Evolutionary conservation across 2,888 invertebrate genomes (phyloP), one percentile per base, ranked within the genome.

Genomic region (Ellobium chinense): DNA sequence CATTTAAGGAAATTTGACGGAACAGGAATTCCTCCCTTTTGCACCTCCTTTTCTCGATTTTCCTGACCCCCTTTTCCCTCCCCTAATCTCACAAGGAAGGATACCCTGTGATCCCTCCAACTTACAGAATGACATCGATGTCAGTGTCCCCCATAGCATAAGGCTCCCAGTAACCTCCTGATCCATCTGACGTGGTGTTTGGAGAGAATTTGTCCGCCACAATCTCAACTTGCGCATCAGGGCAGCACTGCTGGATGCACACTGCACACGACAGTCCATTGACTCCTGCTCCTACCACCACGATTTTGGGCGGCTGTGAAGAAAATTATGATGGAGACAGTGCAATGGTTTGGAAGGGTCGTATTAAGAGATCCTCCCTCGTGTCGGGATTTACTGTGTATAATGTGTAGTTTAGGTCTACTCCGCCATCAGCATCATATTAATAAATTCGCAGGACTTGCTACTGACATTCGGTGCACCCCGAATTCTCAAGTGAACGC

Each of bases 111-210:
- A n/a, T n/a, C n/a, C n/a, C n/a, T n/a, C n/a, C n/a, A n/a, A n/a
- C n/a, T n/a, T n/a, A n/a, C n/a, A n/a, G n/a, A n/a, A n/a, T n/a
- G n/a, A n/a, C n/a, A 4, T 73, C 74, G 4, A 56, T 7, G 4
- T 85, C 84, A 9, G 87, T 87, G 31, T 85, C 73, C 9, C 87
- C 86, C 36, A 87, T 66, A n/a, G 80, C 74, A 84, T 88, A 90
- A 0, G 91, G 91, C 73, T 85, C 83, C 88, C 91, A 91, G 81
- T 89, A 87, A 1, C 92, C 92, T 9, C 90, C 92, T 1, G 92
- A 89, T 12, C 89, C 87, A 77, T 92, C 91, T 3, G 89, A 87
- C 0, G 91, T 91, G 1, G 90, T 89, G 76, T 88, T 31, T 0
- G 92, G 91, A 2, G 91, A 87, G 77, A 91, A 91, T 2, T 85